Percentiles rank a stretch among this genome's conserved stretches.
These are phyloP conservation scores for Pocillopora grandis DNA, from an alignment of 92 coral and sea anemone species.

Conservation along the genomic window DNA sequence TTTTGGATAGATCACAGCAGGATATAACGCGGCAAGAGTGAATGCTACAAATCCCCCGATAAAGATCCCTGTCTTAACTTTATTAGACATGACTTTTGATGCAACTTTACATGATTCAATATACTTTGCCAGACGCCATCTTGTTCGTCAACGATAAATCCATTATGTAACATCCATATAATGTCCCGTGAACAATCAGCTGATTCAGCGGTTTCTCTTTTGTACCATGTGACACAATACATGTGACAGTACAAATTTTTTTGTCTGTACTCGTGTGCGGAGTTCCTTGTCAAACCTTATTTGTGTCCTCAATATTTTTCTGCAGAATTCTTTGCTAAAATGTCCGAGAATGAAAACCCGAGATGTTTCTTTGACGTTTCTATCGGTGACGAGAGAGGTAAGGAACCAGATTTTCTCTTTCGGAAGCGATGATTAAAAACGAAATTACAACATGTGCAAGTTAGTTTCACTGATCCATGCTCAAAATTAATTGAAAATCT, in stretches of 20 bases:
- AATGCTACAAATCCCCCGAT: slow-evolving; percentile 86
- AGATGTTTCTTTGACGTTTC: slow-evolving; percentile 85
- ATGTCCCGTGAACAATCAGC: background rate
- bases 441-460: too few relatives aligned
- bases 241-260: background rate
- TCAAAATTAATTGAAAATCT: too few relatives aligned
- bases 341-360: slow-evolving; percentile 67
- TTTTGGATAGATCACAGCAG: slow-evolving; percentile 86
- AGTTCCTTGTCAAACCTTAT: background rate
- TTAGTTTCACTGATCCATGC: too few relatives aligned
- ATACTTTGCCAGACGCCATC: slow-evolving; percentile 30
- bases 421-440: background rate
- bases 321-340: slow-evolving; percentile 24
- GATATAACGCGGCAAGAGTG: slow-evolving; percentile 82
- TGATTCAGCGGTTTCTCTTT: slow-evolving; percentile 38
- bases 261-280: background rate
- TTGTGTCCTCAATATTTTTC: background rate
- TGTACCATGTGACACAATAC: background rate
- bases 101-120: background rate
- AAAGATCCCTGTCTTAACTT: slow-evolving; percentile 73
- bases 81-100: slow-evolving; percentile 55
- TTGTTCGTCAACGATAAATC: background rate
- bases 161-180: too few relatives aligned
- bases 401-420: background rate
- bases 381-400: slow-evolving; percentile 86